phyloP scores from a whole-genome alignment of 2,113 vertebrate species.

The Philantomba maxwellii region DNA sequence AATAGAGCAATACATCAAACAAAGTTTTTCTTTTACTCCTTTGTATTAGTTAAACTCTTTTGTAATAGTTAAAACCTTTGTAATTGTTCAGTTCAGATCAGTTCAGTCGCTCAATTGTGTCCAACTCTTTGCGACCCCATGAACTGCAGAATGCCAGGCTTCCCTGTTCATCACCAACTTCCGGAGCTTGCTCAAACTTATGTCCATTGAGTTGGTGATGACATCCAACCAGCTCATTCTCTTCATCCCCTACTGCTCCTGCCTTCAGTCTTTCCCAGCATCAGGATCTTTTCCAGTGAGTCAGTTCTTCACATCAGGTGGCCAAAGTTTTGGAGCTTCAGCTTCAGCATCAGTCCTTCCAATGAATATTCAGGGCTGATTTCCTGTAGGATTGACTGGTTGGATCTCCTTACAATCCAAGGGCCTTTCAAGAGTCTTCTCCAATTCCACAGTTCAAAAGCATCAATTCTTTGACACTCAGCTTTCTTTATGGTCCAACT shows the following conservation, averaged over 20 bases:
- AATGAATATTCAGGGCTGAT: neutral
- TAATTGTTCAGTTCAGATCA: neutral
- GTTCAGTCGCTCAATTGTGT: accelerated
- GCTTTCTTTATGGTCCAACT: neutral
- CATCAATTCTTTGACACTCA: neutral
- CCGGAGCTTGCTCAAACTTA: neutral
- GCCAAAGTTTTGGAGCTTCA: neutral
- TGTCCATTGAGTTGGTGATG: neutral
- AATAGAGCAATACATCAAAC: neutral
- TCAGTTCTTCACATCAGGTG: neutral
- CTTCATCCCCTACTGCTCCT: neutral
- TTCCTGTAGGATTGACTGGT: neutral
- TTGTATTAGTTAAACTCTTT: neutral
- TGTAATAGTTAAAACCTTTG: neutral
- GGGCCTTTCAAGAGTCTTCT: neutral
- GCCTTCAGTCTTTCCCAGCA: neutral
- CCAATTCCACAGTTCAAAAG: neutral
- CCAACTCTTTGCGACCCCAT: neutral
- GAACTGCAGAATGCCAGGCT: neutral
- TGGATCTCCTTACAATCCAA: neutral
- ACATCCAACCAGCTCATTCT: neutral
- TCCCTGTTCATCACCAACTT: neutral
- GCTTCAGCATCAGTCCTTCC: neutral
- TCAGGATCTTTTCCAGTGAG: neutral
- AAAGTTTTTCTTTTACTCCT: neutral